Base-by-base conservation (phyloP, 2,113 vertebrate species). In the Brienomyrus brachyistius region DNA sequence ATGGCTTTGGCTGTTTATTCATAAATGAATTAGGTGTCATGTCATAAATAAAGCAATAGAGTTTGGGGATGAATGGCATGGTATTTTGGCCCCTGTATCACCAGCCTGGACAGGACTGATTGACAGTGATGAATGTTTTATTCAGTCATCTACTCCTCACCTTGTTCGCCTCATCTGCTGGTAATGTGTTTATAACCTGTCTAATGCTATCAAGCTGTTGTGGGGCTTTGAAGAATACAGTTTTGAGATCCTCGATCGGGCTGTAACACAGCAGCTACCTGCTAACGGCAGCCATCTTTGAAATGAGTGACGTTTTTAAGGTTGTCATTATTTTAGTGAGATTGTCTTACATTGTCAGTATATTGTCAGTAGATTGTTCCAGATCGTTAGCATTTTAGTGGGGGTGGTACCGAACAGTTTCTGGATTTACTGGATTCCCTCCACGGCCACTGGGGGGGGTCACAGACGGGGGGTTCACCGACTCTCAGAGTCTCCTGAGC, bases 1-100 rank as follows among this genome's bases (percentile, higher is more conserved):
- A 80, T 54, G 5, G 23, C 31, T 87, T 45, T 43, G 59, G 89
- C 70, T 86, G 87, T 83, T 88, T 88, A 88, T 88, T 56, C 86
- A 80, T 80, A 80, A 43, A 80, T 80, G 17, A 80, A 80, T 70
- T 70, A 70, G 5, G 62, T 70, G 62, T 2, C 62, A 31, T 31
- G 31, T 77, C 74, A 80, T 80, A 80, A 80, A 80, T 80, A 43
- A 80, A 80, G 62, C 82, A 27, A 70, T 66, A 40, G 52, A 31
- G 13, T 88, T 90, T 88, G n/a, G 47, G 45, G 45, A 85, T 40
- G 80, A 31, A 74, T 86, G 40, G 23, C n/a, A 4, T 0, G 27
- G 7, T 51, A n/a, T 62, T 87, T 80, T 48, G 43, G 15, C 23
- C 17, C 27, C 27, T 19, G 59, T 27, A 23, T 21, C 31, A 10